These are phyloP conservation scores for Enteromius argenteus DNA, from an alignment of 2,797 vertebrate genomes.

Conservation along the genomic window DNA sequence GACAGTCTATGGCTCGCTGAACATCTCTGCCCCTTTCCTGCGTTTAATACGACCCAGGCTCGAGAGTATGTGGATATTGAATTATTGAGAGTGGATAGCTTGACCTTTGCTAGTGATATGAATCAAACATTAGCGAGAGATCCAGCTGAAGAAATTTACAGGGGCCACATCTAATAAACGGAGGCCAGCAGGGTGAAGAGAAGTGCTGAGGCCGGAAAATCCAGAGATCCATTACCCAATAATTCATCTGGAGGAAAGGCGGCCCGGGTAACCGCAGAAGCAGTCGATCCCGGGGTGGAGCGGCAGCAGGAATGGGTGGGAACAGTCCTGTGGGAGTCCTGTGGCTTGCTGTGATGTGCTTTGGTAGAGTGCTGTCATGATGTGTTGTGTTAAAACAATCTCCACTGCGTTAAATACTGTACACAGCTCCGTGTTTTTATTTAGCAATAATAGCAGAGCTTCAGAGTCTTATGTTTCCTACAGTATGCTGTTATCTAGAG, in stretches of 20 bases:
- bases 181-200: constrained; percentile 66
- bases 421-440: neutral
- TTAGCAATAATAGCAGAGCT: neutral
- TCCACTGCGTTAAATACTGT: constrained; percentile 9
- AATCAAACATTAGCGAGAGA: constrained; percentile 66
- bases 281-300: constrained; percentile 26
- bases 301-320: constrained; percentile 42
- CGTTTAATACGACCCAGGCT: constrained; percentile 13
- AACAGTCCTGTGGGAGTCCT: constrained; percentile 7
- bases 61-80: constrained; percentile 54
- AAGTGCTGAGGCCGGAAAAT: constrained; percentile 74
- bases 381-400: constrained; percentile 17
- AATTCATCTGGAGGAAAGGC: constrained; percentile 64
- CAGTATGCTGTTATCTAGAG: neutral
- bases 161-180: constrained; percentile 68
- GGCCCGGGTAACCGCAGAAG: neutral
- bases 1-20: constrained; percentile 32
- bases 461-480: constrained; percentile 9
- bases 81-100: constrained; percentile 65
- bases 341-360: constrained; percentile 24
- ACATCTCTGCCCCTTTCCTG: constrained; percentile 27
- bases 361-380: constrained; percentile 13
- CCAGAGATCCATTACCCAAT: constrained; percentile 68
- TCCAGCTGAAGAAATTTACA: constrained; percentile 68
- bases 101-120: constrained; percentile 63